Evolutionary conservation across 2,888 invertebrate species (phyloP), one percentile per base, ranked within the genome.

Genomic region (Halictus ligatus): DNA sequence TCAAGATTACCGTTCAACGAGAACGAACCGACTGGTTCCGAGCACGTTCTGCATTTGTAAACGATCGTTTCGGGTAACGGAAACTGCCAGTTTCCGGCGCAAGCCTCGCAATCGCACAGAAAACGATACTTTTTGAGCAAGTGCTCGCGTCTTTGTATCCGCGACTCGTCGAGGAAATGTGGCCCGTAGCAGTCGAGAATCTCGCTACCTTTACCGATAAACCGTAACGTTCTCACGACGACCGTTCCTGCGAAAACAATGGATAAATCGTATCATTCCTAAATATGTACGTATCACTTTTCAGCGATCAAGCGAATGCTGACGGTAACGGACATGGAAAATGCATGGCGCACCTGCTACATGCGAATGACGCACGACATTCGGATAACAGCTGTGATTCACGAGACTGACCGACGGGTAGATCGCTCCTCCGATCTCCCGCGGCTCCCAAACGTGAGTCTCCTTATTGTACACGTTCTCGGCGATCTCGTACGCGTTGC

Each of bases 401-500:
- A 94, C 92, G 48, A 96, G 94, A 89, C 95, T 95, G 83, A 96
- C 95, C 1, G 95, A 94, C 0, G 95, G 93, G 84, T 96, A 96
- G 83, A 95, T 94, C 2, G 95, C 96, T 15, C 96, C 96, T 2
- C 96, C 96, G 15, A 96, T 87, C 40, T 92, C 92, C 12, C 93
- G 91, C 10, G 94, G 93, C 76, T 95, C 93, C 91, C 92, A 94
- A 29, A 93, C 88, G 79, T 90, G 93, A 6, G 91, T 92, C 3
- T 85, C 64, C 13, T 91, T 80, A 78, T 95, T 89, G 21, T 92
- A 90, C 13, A 91, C 83, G 83, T 94, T 94, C 84, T 95, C 95
- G n/a, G 94, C 94, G 40, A 96, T 95, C 86, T 95, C 96, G 80
- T 96, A 96, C 43, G 96, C 96, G 88, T 96, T 96, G 89, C 96